Conservation (phyloP, 2,797 vertebrate species). For the Helicolenus hilgendorfi region DNA sequence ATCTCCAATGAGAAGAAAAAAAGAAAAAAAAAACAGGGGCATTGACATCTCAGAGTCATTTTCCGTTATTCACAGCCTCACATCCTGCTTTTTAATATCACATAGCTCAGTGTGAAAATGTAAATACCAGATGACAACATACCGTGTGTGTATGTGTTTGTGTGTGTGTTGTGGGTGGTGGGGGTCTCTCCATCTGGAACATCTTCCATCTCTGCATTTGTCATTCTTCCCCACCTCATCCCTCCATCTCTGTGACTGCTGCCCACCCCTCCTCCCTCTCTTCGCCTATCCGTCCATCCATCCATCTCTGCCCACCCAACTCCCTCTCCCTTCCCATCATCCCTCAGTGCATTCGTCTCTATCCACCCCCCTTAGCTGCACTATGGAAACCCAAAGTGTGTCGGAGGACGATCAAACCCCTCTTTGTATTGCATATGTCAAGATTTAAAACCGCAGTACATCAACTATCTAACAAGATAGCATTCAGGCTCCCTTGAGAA, state of each 20-base stretch:
- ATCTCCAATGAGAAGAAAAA: not conserved
- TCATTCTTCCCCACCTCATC: conserved; percentile 52
- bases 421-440: not conserved
- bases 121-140: conserved; percentile 49
- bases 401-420: conserved; percentile 11
- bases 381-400: not conserved
- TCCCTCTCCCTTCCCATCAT: conserved; percentile 44
- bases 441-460: not conserved
- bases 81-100: conserved; percentile 4
- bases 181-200: conserved; percentile 50
- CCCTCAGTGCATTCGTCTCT: conserved; percentile 32
- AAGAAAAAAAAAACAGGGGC: not conserved
- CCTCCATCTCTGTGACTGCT: conserved; percentile 38
- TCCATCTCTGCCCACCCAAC: conserved; percentile 61
- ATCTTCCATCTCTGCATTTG: conserved; percentile 67
- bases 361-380: conserved; percentile 13
- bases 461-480: not conserved
- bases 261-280: conserved; percentile 24
- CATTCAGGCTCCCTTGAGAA: not conserved
- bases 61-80: conserved; percentile 2
- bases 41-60: not conserved
- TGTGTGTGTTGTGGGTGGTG: not conserved
- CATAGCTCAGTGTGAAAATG: conserved; percentile 26
- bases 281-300: conserved; percentile 17
- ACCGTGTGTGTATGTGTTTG: not conserved